Evolutionary conservation across 1,140 invertebrate genomes (phyloP).

Genomic region (Oscheius sp.): DNA sequence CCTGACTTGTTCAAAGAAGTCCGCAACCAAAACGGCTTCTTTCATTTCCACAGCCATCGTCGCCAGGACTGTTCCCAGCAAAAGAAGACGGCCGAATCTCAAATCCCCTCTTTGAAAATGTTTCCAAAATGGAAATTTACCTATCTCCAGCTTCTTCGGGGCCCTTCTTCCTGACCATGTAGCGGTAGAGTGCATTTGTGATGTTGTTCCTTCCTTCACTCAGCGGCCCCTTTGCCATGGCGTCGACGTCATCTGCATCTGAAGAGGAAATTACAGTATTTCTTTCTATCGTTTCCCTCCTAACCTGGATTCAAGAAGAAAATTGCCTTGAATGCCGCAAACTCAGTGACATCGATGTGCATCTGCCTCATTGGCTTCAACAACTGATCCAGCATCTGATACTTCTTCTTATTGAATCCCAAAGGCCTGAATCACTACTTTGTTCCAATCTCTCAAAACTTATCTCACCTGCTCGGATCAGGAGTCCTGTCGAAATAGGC

Average conservation of each 20-base stretch:
- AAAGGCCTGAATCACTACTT: slow-evolving; percentile 46
- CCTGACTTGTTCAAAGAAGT: slow-evolving; percentile 57
- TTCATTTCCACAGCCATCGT: slow-evolving; percentile 60
- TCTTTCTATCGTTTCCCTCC: neutral
- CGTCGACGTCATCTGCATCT: slow-evolving; percentile 56
- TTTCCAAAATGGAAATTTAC: no score
- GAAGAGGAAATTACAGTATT: slow-evolving; percentile 15
- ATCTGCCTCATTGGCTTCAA: slow-evolving; percentile 57
- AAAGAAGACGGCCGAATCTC: slow-evolving; percentile 41
- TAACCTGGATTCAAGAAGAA: slow-evolving; percentile 61
- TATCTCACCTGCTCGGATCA: slow-evolving; percentile 48
- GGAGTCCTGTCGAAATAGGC: slow-evolving; percentile 57
- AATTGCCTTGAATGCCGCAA: slow-evolving; percentile 59
- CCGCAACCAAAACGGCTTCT: slow-evolving; percentile 58
- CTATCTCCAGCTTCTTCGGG: slow-evolving; percentile 54
- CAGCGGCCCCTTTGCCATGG: slow-evolving; percentile 38
- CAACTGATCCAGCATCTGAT: slow-evolving; percentile 60
- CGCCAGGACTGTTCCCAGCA: slow-evolving; percentile 56
- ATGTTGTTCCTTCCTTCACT: slow-evolving; percentile 46
- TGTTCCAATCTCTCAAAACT: neutral
- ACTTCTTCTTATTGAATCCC: slow-evolving; percentile 60
- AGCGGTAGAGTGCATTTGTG: slow-evolving; percentile 58
- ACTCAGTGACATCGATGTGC: slow-evolving; percentile 57
- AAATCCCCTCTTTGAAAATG: neutral
- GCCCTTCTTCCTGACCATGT: slow-evolving; percentile 53